Percentiles rank a stretch among this genome's conserved stretches.
Evolutionary conservation across 2,113 vertebrate species (phyloP).

Genomic region (Clarias magur): DNA sequence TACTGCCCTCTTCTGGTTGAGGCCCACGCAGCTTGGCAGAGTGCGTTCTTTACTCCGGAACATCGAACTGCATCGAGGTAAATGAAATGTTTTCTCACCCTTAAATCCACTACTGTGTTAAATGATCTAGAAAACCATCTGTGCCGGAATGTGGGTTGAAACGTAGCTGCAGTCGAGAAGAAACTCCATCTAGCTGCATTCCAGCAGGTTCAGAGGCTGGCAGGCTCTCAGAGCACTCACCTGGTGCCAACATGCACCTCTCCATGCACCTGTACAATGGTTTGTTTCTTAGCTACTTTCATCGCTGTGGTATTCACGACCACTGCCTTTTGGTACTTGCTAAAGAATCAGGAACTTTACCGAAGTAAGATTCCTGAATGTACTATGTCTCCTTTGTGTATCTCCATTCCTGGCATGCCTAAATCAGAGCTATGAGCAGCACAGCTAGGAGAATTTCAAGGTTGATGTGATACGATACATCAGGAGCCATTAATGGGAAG

Average conservation of each 20-base stretch:
- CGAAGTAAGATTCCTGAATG: constrained; percentile 15
- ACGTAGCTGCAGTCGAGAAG: constrained; percentile 1
- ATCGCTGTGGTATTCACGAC: background rate
- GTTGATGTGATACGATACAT: constrained; percentile 38
- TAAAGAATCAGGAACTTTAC: background rate
- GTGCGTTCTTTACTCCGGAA: constrained; percentile 4
- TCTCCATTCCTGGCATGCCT: constrained; percentile 48
- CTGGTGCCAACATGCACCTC: constrained; percentile 38
- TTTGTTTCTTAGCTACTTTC: constrained; percentile 12
- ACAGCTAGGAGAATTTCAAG: constrained; percentile 29
- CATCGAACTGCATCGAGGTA: background rate
- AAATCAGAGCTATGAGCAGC: constrained; percentile 23
- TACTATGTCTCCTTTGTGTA: constrained; percentile 30
- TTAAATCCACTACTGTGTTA: constrained; percentile 20
- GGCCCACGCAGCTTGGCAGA: background rate
- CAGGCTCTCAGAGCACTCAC: constrained; percentile 23
- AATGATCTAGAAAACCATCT: constrained; percentile 31
- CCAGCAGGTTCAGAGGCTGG: constrained; percentile 40
- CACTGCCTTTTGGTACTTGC: background rate
- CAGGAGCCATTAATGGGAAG: constrained; percentile 24
- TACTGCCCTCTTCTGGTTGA: constrained; percentile 43
- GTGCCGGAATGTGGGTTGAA: constrained; percentile 11
- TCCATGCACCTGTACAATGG: background rate
- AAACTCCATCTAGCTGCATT: constrained; percentile 48
- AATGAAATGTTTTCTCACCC: constrained; percentile 26